Percentiles rank a stretch among this genome's conserved stretches.
phyloP scores from a whole-genome alignment of 2,113 vertebrate species.

The Chiloscyllium plagiosum region DNA sequence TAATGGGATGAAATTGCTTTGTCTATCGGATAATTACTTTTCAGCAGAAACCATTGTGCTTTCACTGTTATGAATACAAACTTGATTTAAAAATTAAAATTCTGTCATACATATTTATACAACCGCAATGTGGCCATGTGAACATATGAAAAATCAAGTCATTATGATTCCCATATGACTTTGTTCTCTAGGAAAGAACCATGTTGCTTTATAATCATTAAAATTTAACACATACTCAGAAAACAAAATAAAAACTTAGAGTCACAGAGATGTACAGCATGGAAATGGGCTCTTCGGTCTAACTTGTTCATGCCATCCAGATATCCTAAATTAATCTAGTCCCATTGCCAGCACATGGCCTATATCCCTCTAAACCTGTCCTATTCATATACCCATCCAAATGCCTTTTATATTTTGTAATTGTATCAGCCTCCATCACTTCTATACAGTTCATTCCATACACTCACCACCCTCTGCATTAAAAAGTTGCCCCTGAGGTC shows the following conservation, averaged over 20 bases:
- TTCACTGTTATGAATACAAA: not conserved
- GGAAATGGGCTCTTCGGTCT: too few relatives aligned
- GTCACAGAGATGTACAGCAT: not conserved
- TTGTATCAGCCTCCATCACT: too few relatives aligned
- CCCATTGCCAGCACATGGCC: too few relatives aligned
- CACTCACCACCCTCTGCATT: too few relatives aligned
- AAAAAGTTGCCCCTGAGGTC: too few relatives aligned
- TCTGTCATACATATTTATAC: not conserved
- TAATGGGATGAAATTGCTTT: constrained; percentile 15
- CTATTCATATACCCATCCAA: too few relatives aligned
- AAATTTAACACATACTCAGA: not conserved
- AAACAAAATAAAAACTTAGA: not conserved
- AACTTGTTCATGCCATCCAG: too few relatives aligned
- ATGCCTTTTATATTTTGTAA: too few relatives aligned
- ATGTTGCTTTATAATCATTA: not conserved
- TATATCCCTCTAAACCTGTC: too few relatives aligned
- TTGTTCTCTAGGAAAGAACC: not conserved
- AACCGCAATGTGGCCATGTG: not conserved
- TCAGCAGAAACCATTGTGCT: not conserved
- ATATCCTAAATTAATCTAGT: too few relatives aligned
- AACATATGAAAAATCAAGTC: not conserved
- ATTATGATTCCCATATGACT: not conserved
- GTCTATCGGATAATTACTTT: not conserved
- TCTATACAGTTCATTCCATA: too few relatives aligned
- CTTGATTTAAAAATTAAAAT: constrained; percentile 27